phyloP scores from a whole-genome alignment of 2,888 invertebrate genomes.

The Thecophora atra region DNA sequence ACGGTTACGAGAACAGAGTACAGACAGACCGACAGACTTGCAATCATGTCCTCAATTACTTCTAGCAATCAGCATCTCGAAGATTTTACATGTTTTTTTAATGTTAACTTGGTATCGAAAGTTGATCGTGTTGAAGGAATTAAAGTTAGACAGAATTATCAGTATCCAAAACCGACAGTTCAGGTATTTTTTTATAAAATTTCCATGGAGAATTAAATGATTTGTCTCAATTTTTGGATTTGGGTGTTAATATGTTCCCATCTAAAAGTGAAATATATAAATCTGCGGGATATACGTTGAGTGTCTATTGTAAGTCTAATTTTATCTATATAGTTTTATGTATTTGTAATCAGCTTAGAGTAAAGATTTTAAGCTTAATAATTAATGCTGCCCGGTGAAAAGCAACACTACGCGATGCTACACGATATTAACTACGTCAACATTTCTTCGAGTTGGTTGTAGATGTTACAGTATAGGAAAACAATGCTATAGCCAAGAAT shows the following conservation, averaged over 20 bases:
- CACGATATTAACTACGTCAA: neutral
- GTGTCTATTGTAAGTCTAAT: neutral
- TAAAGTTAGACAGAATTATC: too few species aligned
- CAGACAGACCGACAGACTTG: too few species aligned
- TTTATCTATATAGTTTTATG: neutral
- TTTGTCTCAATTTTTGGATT: too few species aligned
- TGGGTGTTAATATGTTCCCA: neutral
- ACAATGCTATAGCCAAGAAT: neutral
- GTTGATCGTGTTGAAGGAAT: too few species aligned
- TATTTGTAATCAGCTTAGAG: neutral
- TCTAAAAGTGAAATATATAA: neutral
- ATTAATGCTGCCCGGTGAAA: neutral
- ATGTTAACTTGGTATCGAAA: too few species aligned
- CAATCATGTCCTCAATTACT: too few species aligned
- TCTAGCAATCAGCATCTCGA: too few species aligned
- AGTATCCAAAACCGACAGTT: too few species aligned
- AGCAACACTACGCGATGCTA: slow-evolving; percentile 12
- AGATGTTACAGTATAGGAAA: neutral
- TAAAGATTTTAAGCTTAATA: neutral
- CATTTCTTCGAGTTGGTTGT: neutral
- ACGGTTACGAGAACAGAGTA: too few species aligned
- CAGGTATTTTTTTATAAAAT: too few species aligned
- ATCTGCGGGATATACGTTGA: neutral
- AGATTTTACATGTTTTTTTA: too few species aligned
- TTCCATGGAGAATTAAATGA: too few species aligned